Evolutionary conservation across 2,888 invertebrate species (phyloP), one percentile per base, ranked within the genome.

Genomic region (Thereva nobilitata): DNA sequence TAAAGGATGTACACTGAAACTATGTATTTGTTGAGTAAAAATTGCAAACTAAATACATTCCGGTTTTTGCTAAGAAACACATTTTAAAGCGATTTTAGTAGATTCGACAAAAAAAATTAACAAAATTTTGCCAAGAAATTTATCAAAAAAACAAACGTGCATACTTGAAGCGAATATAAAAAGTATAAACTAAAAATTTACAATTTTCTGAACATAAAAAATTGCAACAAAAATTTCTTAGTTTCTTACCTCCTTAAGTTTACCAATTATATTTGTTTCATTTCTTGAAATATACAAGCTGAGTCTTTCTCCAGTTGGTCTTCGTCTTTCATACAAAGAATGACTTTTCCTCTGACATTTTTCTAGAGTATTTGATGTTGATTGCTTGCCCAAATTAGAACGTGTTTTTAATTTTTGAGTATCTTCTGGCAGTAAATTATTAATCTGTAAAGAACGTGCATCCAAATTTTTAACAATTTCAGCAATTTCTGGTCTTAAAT

Each of bases 391-490:
- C n/a, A 40, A 42, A 12, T 56, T 44, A 56, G n/a, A 72, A 40
- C 72, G 71, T 5, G 70, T 71, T 63, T 72, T 70, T 23, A 73
- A 55, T 42, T 75, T 75, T 9, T 67, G 70, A 71, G 72, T 74
- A 44, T 75, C 74, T 52, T 74, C 74, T 10, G 72, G 44, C 3
- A 73, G 73, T 12, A 79, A 74, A 67, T 77, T 77, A 71, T 78
- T 79, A 10, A 79, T 71, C 38, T 73, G 74, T 67, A 78, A 61
- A 41, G 77, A 75, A 68, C 77, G 72, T 0, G 75, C 71, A 66
- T 79, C 78, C 66, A 79, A 70, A 67, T 73, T 75, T 67, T 76
- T 75, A 72, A 80, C 76, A 67, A 75, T 75, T 71, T 80, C 78
- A 53, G 73, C 73, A 67, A 78, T 74, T 73, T 80, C 79, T 67